Evolutionary conservation across 1,140 invertebrate genomes (phyloP).

Genomic region (Ylistrum balloti): DNA sequence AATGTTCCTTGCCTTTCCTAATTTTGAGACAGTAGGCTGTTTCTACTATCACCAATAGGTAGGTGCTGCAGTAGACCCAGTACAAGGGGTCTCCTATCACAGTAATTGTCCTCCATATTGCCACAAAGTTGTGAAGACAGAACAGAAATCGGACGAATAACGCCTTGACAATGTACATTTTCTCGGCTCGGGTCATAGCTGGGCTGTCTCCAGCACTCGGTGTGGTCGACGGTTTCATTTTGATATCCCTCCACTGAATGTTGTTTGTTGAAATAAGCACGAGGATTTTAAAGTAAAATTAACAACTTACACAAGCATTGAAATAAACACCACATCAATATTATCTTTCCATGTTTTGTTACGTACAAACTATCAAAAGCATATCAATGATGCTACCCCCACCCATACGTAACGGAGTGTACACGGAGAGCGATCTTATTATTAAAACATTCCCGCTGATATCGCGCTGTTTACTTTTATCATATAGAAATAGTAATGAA

Average conservation of each 20-base stretch:
- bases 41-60: not conserved
- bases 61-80: not conserved
- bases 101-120: not conserved
- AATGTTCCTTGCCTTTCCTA: constrained; percentile 13
- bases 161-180: constrained; percentile 17
- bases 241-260: not conserved
- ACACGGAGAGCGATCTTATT: not conserved
- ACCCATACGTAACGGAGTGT: not conserved
- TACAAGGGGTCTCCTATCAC: not conserved
- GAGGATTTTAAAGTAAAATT: not conserved
- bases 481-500: not conserved
- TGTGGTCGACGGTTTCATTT: not conserved
- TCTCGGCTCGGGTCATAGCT: not conserved
- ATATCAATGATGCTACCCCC: not conserved
- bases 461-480: not conserved
- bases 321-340: not conserved
- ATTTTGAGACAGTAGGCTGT: not conserved
- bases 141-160: constrained; percentile 19
- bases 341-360: not conserved
- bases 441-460: not conserved
- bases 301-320: not conserved
- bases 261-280: not conserved
- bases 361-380: not conserved
- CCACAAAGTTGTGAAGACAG: constrained; percentile 37
- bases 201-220: not conserved